These are phyloP conservation scores for Brachyhypopomus occidentalis DNA, from an alignment of 2,113 vertebrate genomes.

Conservation along the genomic window DNA sequence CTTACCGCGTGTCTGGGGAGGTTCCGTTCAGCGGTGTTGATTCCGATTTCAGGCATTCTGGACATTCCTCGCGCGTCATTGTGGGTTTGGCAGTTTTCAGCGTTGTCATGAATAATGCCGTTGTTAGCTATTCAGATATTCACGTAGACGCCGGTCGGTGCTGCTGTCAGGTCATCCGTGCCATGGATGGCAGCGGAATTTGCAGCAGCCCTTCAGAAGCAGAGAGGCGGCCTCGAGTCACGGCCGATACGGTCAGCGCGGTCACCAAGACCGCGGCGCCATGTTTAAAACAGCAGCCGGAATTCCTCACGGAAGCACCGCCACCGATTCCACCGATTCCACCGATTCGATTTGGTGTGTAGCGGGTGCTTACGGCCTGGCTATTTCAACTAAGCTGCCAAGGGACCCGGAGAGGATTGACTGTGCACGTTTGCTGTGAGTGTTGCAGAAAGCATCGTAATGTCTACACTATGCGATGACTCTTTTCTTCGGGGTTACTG, in stretches of 20 bases:
- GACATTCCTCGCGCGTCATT: not conserved
- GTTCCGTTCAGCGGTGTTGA: not conserved
- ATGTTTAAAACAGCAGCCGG: not conserved
- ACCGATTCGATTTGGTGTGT: not conserved
- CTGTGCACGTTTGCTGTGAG: not conserved
- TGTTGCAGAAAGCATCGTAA: not conserved
- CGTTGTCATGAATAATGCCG: constrained; percentile 7
- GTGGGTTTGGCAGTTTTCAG: not conserved
- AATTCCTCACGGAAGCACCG: not conserved
- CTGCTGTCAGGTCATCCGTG: not conserved
- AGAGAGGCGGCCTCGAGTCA: not conserved
- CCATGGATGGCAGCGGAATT: not conserved
- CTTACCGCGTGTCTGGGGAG: not conserved
- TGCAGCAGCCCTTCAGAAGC: constrained; percentile 1
- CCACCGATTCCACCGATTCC: not conserved
- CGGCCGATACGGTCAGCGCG: no score
- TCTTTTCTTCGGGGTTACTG: no score
- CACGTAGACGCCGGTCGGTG: not conserved
- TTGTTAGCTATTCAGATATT: constrained; percentile 5
- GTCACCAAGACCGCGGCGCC: not conserved
- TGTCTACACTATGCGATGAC: no score
- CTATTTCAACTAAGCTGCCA: not conserved
- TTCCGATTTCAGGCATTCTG: not conserved
- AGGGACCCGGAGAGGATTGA: not conserved
- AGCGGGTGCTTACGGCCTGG: not conserved